These are phyloP conservation scores for Macaca mulatta DNA, from an alignment of 2,113 vertebrate species.

Conservation along the genomic window DNA sequence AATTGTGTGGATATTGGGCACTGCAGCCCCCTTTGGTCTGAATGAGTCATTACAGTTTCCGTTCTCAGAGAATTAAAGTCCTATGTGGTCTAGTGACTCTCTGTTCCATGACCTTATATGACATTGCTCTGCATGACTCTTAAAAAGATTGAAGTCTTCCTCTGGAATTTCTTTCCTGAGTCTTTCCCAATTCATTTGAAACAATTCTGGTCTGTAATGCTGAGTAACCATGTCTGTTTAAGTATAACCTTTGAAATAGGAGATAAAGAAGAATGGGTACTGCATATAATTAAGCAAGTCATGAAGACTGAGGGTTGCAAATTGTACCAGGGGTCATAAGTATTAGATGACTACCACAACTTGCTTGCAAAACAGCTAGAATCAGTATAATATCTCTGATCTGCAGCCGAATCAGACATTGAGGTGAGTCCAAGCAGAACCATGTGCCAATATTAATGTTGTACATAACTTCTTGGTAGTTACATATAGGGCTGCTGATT, in stretches of 20 bases:
- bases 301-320: background rate
- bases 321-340: background rate
- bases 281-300: background rate
- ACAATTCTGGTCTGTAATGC: conserved; percentile 27
- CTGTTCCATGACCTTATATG: conserved; percentile 56
- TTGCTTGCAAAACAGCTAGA: background rate
- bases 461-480: background rate
- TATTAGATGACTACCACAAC: background rate
- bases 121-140: background rate
- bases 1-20: background rate
- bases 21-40: conserved; percentile 16
- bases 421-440: background rate
- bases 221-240: conserved; percentile 55
- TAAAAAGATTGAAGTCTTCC: conserved; percentile 42
- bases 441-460: background rate
- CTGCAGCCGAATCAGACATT: background rate
- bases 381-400: background rate
- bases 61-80: conserved; percentile 22
- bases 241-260: background rate
- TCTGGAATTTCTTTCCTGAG: conserved; percentile 43
- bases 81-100: conserved; percentile 4
- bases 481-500: background rate
- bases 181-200: conserved; percentile 52
- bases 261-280: background rate
- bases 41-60: conserved; percentile 61